Percentiles rank a stretch among this genome's conserved stretches.
Evolutionary conservation across 1,140 invertebrate species (phyloP).

Genomic region (Ceratina japonica): DNA sequence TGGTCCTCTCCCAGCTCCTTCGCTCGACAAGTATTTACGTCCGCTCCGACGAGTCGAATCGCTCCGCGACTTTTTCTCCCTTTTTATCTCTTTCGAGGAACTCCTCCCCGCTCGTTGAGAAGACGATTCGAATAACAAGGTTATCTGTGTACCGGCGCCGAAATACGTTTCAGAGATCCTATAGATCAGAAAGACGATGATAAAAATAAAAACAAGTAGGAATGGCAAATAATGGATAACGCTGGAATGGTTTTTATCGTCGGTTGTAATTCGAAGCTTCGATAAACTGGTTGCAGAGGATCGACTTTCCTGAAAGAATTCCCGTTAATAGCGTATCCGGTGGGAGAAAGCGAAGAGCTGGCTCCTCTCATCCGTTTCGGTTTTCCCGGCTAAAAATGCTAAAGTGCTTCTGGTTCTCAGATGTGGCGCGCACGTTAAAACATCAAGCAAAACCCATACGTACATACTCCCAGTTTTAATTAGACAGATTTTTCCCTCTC

Average conservation of each 20-base stretch:
- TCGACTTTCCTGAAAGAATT: neutral
- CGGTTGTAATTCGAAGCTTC: neutral
- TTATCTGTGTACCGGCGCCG: neutral
- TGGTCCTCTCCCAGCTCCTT: conserved; percentile 31
- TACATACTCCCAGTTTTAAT: neutral
- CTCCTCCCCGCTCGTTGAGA: neutral
- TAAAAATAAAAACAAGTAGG: neutral
- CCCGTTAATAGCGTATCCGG: neutral
- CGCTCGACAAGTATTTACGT: conserved; percentile 40
- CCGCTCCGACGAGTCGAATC: neutral
- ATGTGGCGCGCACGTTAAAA: neutral
- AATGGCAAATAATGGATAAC: neutral
- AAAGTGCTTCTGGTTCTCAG: neutral
- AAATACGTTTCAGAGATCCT: neutral
- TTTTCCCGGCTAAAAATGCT: neutral
- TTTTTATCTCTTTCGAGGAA: neutral
- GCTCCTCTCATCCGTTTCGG: neutral
- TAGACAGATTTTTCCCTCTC: conserved; percentile 6
- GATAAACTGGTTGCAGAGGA: neutral
- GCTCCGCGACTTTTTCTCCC: neutral
- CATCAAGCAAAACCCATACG: neutral
- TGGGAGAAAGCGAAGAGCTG: neutral
- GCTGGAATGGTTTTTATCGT: neutral
- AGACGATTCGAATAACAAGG: neutral
- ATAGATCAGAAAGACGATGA: neutral